These are phyloP conservation scores for Chymomyza costata DNA, from an alignment of 1,140 invertebrate genomes.

Conservation along the genomic window DNA sequence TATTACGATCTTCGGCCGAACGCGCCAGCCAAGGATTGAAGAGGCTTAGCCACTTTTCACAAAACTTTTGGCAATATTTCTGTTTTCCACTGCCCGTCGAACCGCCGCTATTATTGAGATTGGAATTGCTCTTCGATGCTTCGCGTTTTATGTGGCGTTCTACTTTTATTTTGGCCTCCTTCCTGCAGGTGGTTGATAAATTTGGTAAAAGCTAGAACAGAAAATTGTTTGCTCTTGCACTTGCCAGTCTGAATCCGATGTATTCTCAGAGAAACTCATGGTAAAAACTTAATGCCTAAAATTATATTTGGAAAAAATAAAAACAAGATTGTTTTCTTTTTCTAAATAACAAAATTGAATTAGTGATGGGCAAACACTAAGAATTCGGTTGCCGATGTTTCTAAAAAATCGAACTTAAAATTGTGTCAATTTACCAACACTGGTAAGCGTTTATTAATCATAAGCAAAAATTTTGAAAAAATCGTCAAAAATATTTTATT, in stretches of 20 bases:
- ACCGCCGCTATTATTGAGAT: conserved; percentile 1
- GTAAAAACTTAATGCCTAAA: not conserved
- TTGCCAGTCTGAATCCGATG: conserved; percentile 65
- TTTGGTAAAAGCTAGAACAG: no score
- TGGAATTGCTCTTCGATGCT: conserved; percentile 1
- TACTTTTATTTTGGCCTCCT: conserved; percentile 47
- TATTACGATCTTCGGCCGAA: conserved; percentile 55
- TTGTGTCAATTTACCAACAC: no score
- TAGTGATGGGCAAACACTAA: no score
- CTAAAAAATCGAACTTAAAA: no score
- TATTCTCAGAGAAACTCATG: conserved; percentile 70
- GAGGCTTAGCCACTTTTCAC: conserved; percentile 65
- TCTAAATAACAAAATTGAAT: no score
- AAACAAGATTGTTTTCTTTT: no score
- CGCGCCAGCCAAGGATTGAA: conserved; percentile 62
- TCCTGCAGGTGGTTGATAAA: conserved; percentile 33
- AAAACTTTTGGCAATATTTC: conserved; percentile 66
- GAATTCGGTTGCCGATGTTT: no score
- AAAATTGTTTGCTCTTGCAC: not conserved
- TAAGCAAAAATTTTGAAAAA: no score
- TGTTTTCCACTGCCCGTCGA: conserved; percentile 32
- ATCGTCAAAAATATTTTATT: no score
- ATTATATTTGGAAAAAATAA: no score
- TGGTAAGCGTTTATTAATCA: no score
- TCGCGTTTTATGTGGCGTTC: conserved; percentile 30